Percentiles rank a stretch among this genome's conserved stretches.
phyloP scores from a whole-genome alignment of 2,888 invertebrate genomes.

The Trichopoda pennipes region DNA sequence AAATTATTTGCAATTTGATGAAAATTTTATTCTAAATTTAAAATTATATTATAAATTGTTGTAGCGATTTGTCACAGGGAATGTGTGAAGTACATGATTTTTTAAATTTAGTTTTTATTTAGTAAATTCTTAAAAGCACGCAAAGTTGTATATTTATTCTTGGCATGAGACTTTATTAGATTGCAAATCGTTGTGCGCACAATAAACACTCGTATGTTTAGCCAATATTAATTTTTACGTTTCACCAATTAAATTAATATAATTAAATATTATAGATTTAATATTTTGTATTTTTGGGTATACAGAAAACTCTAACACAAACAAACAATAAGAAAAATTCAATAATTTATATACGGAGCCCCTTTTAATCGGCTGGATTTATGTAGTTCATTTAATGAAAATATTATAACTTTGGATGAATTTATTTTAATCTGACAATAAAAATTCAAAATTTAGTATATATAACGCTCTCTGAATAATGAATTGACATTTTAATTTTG shows the following conservation, averaged over 20 bases:
- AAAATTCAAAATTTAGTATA: too few species aligned
- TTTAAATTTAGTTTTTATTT: too few species aligned
- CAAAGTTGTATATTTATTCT: too few species aligned
- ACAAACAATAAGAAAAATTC: background rate
- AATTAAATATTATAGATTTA: background rate
- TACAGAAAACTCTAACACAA: background rate
- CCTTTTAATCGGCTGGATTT: background rate
- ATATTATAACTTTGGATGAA: background rate
- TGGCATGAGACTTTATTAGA: background rate
- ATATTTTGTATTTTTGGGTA: background rate
- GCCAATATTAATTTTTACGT: background rate
- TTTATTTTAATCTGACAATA: too few species aligned
- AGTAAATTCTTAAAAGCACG: too few species aligned
- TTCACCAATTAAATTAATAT: background rate
- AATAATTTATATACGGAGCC: background rate
- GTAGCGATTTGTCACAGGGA: too few species aligned
- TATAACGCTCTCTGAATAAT: too few species aligned
- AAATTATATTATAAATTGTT: too few species aligned
- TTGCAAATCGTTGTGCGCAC: background rate
- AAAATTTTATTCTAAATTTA: too few species aligned
- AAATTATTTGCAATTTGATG: too few species aligned
- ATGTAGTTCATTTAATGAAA: background rate
- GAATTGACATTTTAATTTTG: too few species aligned
- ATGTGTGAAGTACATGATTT: too few species aligned
- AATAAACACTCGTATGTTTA: background rate